Conservation (phyloP, 2,888 invertebrate species). For the Nemapogon koenigi region DNA sequence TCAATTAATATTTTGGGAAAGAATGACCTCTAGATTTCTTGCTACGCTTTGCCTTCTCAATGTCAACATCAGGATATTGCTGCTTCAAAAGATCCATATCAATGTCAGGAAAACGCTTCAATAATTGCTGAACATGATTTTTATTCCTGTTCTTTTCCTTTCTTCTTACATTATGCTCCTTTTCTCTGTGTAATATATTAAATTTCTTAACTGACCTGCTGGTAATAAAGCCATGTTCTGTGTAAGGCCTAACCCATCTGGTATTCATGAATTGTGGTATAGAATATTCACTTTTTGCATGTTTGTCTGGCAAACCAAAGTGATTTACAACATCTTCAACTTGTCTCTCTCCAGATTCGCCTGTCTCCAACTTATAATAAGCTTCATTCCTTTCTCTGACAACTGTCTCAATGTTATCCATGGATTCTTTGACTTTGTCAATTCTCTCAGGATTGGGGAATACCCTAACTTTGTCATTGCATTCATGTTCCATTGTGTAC, state of each 20-base stretch:
- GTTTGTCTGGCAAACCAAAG: conserved; percentile 67
- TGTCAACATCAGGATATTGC: conserved; percentile 78
- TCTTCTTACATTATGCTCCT: conserved; percentile 62
- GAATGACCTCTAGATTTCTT: conserved; percentile 70
- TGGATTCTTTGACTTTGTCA: conserved; percentile 93
- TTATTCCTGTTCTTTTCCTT: conserved; percentile 68
- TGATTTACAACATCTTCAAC: conserved; percentile 60
- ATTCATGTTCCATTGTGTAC: conserved; percentile 91
- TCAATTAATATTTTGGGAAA: conserved; percentile 45
- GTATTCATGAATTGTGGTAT: conserved; percentile 73
- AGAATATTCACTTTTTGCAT: conserved; percentile 66
- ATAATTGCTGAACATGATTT: conserved; percentile 71
- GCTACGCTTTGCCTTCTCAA: conserved; percentile 67
- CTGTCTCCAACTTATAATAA: conserved; percentile 88
- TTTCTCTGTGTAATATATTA: conserved; percentile 68
- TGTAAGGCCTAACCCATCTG: conserved; percentile 66
- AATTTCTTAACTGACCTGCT: conserved; percentile 71
- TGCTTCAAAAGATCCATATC: conserved; percentile 72
- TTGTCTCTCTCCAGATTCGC: conserved; percentile 81
- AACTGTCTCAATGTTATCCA: conserved; percentile 91
- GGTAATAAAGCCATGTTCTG: conserved; percentile 55
- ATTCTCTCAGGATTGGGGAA: conserved; percentile 93
- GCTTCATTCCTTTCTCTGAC: conserved; percentile 92
- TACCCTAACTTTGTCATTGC: conserved; percentile 67
- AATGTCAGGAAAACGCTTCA: conserved; percentile 79